These are phyloP conservation scores for Epinotia nisella DNA, from an alignment of 2,888 invertebrate species.

Conservation along the genomic window DNA sequence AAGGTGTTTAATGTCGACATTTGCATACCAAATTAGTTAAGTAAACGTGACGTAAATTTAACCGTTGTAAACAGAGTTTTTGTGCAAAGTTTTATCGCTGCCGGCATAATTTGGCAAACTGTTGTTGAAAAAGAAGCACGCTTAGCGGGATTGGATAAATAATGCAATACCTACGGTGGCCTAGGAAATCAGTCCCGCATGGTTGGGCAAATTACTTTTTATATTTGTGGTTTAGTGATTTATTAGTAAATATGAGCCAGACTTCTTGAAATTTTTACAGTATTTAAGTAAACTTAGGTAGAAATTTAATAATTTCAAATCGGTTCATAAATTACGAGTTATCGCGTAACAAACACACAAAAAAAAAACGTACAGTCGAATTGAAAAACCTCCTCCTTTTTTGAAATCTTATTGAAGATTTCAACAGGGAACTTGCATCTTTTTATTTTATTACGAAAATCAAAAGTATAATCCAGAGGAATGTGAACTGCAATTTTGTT, in stretches of 20 bases:
- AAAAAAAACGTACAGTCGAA: too few relatives aligned
- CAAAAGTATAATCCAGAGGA: too few relatives aligned
- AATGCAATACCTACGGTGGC: not conserved
- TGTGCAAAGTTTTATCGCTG: conserved; percentile 38
- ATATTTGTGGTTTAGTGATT: not conserved
- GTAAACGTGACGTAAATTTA: conserved; percentile 59
- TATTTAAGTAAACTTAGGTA: not conserved
- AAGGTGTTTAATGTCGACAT: conserved; percentile 75
- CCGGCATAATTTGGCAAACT: conserved; percentile 33
- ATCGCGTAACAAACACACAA: too few relatives aligned
- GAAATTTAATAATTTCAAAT: too few relatives aligned
- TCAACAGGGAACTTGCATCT: too few relatives aligned
- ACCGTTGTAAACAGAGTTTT: conserved; percentile 50
- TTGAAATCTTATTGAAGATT: too few relatives aligned
- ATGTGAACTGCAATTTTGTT: too few relatives aligned
- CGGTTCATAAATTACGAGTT: too few relatives aligned
- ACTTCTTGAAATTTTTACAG: not conserved
- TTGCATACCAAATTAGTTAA: conserved; percentile 70
- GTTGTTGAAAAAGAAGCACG: conserved; percentile 32
- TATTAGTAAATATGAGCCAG: not conserved
- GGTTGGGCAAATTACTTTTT: not conserved
- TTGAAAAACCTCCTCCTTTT: too few relatives aligned
- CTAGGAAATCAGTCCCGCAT: not conserved
- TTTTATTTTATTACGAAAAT: too few relatives aligned
- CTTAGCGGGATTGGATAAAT: conserved; percentile 12